A percentile compares a stretch with the other conserved stretches of the same genome.
These are phyloP conservation scores for Callosobruchus maculatus DNA, from an alignment of 2,888 invertebrate species.

Conservation along the genomic window DNA sequence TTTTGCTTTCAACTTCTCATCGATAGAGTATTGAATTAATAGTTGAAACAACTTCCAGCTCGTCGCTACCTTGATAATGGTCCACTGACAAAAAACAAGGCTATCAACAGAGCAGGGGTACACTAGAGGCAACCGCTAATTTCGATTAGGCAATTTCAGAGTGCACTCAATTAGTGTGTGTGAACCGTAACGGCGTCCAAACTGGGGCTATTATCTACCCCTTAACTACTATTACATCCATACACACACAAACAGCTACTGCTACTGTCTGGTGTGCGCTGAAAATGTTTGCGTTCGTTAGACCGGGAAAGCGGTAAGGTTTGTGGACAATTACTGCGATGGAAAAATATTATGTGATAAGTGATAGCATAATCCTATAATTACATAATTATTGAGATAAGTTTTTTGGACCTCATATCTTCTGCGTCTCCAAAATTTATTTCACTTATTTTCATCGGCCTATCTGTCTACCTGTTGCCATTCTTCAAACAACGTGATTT, in stretches of 20 bases:
- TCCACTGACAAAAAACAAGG: not conserved
- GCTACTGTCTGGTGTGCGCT: not conserved
- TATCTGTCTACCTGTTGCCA: too few relatives aligned
- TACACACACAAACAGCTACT: not conserved
- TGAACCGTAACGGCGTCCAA: slow-evolving; percentile 35
- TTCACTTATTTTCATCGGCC: too few relatives aligned
- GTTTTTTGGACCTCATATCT: too few relatives aligned
- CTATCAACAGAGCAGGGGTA: not conserved
- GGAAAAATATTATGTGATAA: too few relatives aligned
- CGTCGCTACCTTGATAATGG: not conserved
- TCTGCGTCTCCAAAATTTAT: too few relatives aligned
- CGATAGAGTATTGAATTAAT: too few relatives aligned
- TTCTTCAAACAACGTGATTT: too few relatives aligned
- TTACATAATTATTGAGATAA: too few relatives aligned
- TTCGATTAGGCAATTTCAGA: slow-evolving; percentile 37
- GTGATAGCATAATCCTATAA: too few relatives aligned
- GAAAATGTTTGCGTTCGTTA: not conserved
- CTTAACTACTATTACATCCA: slow-evolving; percentile 40
- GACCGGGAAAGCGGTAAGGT: not conserved
- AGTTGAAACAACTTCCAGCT: not conserved
- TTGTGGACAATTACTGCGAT: too few relatives aligned
- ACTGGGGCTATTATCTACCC: slow-evolving; percentile 42
- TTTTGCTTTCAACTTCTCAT: too few relatives aligned
- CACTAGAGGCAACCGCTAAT: slow-evolving; percentile 33
- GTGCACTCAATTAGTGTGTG: slow-evolving; percentile 42